Evolutionary conservation across 1,140 invertebrate genomes (phyloP).

Genomic region (Magallana gigas): DNA sequence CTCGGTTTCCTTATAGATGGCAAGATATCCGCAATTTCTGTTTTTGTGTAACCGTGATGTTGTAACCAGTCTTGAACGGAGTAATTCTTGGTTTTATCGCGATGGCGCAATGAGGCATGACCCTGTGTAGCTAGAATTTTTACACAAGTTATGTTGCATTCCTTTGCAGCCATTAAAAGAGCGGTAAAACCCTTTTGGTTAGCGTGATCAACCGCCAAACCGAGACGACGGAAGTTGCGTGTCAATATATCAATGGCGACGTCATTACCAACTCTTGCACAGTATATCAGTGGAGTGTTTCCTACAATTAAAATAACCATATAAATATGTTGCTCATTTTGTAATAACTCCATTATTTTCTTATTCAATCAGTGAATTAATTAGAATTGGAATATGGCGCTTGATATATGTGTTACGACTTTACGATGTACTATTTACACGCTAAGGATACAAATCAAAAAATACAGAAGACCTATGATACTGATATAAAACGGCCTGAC

Average conservation of each 20-base stretch:
- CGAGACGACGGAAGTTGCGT: slow-evolving; percentile 73
- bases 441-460: no score
- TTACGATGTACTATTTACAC: no score
- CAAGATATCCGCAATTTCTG: slow-evolving; percentile 49
- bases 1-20: neutral
- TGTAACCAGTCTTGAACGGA: slow-evolving; percentile 60
- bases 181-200: slow-evolving; percentile 75
- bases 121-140: slow-evolving; percentile 72
- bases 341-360: no score
- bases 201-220: slow-evolving; percentile 71
- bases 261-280: slow-evolving; percentile 76
- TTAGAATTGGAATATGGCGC: no score
- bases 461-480: no score
- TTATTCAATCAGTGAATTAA: no score
- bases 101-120: slow-evolving; percentile 63
- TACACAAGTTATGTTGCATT: slow-evolving; percentile 72
- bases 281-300: slow-evolving; percentile 75
- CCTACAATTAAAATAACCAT: slow-evolving; percentile 58
- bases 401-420: no score
- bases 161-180: slow-evolving; percentile 71
- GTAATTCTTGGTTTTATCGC: slow-evolving; percentile 65
- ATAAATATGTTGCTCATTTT: no score
- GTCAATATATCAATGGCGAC: slow-evolving; percentile 72
- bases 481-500: no score
- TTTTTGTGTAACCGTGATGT: slow-evolving; percentile 58